These are phyloP conservation scores for Scyliorhinus canicula DNA, from an alignment of 2,797 vertebrate species.

Conservation along the genomic window DNA sequence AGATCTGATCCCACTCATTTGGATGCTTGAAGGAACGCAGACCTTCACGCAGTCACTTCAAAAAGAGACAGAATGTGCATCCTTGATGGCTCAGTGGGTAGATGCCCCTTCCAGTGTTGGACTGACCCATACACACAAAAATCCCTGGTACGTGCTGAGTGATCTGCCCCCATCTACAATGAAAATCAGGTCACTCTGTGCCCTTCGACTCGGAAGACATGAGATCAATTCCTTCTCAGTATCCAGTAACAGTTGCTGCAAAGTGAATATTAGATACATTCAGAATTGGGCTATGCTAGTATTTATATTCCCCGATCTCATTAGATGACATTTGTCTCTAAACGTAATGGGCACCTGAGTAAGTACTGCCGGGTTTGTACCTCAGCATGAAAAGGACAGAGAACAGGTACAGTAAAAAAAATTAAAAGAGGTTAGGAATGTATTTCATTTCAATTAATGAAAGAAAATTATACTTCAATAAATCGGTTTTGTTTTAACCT, in stretches of 20 bases:
- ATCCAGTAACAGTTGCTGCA: background rate
- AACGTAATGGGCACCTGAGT: background rate
- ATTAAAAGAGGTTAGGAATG: background rate
- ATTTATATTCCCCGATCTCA: background rate
- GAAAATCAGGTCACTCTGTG: background rate
- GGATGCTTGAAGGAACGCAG: background rate
- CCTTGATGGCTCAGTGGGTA: background rate
- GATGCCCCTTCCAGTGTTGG: background rate
- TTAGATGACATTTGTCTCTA: background rate
- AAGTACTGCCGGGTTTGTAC: background rate
- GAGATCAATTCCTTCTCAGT: background rate
- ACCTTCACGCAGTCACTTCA: background rate
- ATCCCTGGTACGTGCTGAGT: background rate
- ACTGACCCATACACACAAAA: background rate
- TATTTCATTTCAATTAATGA: background rate
- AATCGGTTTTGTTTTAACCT: slow-evolving; percentile 42
- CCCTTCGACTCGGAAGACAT: background rate
- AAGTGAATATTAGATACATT: background rate
- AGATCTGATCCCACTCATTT: background rate
- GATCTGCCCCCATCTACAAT: background rate
- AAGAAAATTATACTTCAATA: slow-evolving; percentile 17
- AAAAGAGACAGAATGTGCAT: background rate
- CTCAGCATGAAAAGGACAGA: background rate
- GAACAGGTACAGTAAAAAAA: background rate
- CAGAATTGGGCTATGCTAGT: background rate